Evolutionary conservation across 2,113 vertebrate genomes (phyloP).

Genomic region (Daubentonia madagascariensis): DNA sequence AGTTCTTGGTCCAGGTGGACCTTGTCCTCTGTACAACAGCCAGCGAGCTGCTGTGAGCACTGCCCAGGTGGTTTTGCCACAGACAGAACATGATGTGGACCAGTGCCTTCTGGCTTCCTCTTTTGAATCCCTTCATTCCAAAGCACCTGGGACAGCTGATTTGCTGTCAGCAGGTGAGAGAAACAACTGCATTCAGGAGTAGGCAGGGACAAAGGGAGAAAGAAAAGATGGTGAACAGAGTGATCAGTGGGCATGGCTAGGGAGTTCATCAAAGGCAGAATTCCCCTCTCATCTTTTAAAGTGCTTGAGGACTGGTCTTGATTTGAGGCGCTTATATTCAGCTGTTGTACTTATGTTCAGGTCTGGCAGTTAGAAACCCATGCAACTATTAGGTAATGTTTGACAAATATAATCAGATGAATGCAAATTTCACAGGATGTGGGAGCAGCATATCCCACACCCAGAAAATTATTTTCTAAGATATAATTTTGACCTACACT

Average conservation of each 20-base stretch:
- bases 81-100: accelerated
- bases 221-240: neutral
- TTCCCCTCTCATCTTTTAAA: neutral
- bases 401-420: neutral
- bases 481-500: neutral
- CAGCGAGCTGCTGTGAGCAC: accelerated
- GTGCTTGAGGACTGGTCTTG: neutral
- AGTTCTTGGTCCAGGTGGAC: neutral
- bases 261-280: neutral
- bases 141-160: neutral
- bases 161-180: neutral
- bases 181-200: neutral
- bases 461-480: neutral
- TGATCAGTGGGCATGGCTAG: neutral
- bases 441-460: accelerated
- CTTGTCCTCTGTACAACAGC: neutral
- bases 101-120: neutral
- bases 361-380: neutral
- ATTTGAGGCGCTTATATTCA: neutral
- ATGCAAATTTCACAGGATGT: accelerated
- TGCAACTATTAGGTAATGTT: neutral
- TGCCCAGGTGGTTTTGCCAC: neutral
- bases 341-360: neutral
- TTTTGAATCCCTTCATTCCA: neutral
- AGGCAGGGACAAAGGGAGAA: neutral